phyloP scores from a whole-genome alignment of 2,113 vertebrate species.

The Symphodus melops region DNA sequence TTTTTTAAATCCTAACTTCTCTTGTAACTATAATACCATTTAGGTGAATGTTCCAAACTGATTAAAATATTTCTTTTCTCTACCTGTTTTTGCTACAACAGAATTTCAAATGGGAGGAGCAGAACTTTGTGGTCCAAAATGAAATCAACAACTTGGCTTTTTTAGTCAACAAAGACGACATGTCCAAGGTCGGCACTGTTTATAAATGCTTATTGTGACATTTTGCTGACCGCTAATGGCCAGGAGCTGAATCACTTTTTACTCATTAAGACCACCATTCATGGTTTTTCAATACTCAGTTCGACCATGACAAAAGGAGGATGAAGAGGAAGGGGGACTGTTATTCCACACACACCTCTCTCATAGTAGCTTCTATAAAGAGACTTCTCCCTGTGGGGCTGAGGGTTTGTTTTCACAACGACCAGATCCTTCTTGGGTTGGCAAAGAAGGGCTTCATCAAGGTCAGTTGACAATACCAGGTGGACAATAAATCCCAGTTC shows the following conservation, averaged over 20 bases:
- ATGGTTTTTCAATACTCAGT: conserved; percentile 52
- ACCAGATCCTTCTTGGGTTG: conserved; percentile 88
- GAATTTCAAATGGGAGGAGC: conserved; percentile 99
- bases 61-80: background rate
- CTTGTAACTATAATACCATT: background rate
- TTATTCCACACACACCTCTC: conserved; percentile 93
- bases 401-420: conserved; percentile 88
- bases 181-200: conserved; percentile 85
- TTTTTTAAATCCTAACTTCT: conserved; percentile 1
- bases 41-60: background rate
- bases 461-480: conserved; percentile 75
- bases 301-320: conserved; percentile 88
- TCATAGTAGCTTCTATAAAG: conserved; percentile 92
- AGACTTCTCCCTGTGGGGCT: conserved; percentile 91
- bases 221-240: background rate
- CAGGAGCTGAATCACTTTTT: too few relatives aligned
- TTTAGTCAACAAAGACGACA: conserved; percentile 89
- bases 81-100: conserved; percentile 62
- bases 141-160: conserved; percentile 96
- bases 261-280: background rate
- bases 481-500: background rate
- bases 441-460: conserved; percentile 90
- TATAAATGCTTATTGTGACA: background rate
- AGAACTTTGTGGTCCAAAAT: conserved; percentile 96
- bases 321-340: conserved; percentile 91